phyloP scores from a whole-genome alignment of 1,140 invertebrate genomes.

The Tetramorium parvispinum region DNA sequence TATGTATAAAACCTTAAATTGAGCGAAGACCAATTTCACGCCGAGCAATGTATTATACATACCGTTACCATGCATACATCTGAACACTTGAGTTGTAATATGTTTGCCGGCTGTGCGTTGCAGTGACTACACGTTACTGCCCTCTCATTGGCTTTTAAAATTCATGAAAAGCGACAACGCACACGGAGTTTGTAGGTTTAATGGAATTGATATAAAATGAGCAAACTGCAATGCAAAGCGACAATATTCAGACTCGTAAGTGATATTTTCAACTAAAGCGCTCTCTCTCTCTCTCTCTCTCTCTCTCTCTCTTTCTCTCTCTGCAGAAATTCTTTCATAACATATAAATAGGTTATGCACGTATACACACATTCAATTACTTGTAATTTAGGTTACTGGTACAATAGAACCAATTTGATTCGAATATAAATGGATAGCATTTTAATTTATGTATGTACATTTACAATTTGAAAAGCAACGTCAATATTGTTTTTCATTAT shows the following conservation, averaged over 20 bases:
- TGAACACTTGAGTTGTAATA: conserved; percentile 1
- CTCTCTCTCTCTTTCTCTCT: neutral
- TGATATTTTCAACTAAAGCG: neutral
- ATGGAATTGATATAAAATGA: conserved; percentile 46
- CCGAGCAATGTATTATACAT: neutral
- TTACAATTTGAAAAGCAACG: neutral
- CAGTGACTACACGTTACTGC: conserved; percentile 17
- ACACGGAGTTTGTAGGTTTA: conserved; percentile 15
- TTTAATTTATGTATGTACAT: conserved; percentile 9
- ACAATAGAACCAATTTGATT: neutral
- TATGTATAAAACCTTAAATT: conserved; percentile 46
- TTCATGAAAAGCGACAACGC: conserved; percentile 1
- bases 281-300: neutral
- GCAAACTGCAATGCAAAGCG: conserved; percentile 5
- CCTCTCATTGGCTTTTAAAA: conserved; percentile 50
- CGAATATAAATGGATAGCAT: neutral
- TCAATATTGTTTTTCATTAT: conserved; percentile 25
- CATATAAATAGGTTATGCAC: neutral
- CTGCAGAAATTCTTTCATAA: conserved; percentile 17
- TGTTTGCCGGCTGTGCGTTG: conserved; percentile 8
- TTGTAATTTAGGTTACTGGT: neutral
- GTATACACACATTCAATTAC: neutral
- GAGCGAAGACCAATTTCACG: conserved; percentile 51
- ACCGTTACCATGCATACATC: conserved; percentile 46
- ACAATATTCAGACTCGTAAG: neutral